These are phyloP conservation scores for Trachymyrmex septentrionalis DNA, from an alignment of 1,140 invertebrate genomes.

Conservation along the genomic window DNA sequence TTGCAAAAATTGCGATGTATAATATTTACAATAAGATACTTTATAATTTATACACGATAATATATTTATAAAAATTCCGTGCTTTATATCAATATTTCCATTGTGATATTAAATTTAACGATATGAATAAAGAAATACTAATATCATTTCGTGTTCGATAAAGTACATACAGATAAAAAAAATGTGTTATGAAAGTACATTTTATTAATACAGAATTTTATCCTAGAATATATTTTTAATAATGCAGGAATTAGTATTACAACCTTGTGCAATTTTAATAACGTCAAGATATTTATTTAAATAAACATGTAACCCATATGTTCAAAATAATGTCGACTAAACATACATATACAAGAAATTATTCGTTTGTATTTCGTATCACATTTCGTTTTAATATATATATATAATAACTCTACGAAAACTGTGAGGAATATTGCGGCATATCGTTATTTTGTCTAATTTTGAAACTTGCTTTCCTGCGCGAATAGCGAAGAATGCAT, in stretches of 20 bases:
- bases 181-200: not conserved
- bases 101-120: constrained; percentile 20
- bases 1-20: not conserved
- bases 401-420: not conserved
- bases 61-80: constrained; percentile 22
- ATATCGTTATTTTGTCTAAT: constrained; percentile 28
- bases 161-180: not conserved
- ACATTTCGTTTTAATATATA: not conserved
- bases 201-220: constrained; percentile 21
- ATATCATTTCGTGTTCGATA: not conserved
- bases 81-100: not conserved
- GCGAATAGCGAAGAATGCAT: constrained; percentile 45
- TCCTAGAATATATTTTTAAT: constrained; percentile 10
- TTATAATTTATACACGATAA: not conserved
- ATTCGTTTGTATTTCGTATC: not conserved
- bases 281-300: not conserved
- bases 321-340: too few species aligned
- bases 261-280: not conserved
- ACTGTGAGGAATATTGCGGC: not conserved
- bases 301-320: not conserved
- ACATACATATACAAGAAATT: not conserved
- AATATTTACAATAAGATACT: constrained; percentile 31
- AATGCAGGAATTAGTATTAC: not conserved
- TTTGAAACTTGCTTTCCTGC: constrained; percentile 11
- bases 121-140: not conserved